Conservation (phyloP, 2,113 vertebrate genomes). For the Erythrolamprus reginae region DNA sequence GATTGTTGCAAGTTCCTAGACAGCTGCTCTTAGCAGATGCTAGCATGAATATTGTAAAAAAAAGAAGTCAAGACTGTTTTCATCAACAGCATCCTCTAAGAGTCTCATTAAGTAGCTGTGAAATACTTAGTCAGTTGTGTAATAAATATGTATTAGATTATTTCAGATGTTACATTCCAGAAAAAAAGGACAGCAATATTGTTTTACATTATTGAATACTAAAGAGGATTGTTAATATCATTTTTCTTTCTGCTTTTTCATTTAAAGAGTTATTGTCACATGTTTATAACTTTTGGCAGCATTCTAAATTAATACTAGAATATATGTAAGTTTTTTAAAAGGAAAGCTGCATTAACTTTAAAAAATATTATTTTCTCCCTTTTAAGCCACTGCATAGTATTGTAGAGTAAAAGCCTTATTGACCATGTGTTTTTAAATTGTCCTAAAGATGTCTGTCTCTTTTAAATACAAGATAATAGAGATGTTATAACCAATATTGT, state of each 20-base stretch:
- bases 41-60: neutral
- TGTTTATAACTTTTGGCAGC: conserved; percentile 66
- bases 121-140: neutral
- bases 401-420: conserved; percentile 23
- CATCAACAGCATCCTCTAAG: neutral
- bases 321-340: conserved; percentile 54
- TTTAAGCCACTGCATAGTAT: conserved; percentile 56
- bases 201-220: conserved; percentile 35
- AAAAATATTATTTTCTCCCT: conserved; percentile 62
- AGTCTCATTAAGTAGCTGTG: neutral
- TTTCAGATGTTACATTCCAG: neutral
- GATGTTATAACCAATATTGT: too few species aligned
- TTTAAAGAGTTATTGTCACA: conserved; percentile 60
- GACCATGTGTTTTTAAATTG: neutral
- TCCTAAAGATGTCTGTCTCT: too few species aligned
- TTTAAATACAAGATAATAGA: too few species aligned
- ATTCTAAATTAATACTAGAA: conserved; percentile 73
- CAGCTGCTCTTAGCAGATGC: neutral
- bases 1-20: neutral
- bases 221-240: neutral
- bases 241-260: conserved; percentile 39
- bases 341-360: conserved; percentile 63
- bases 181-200: neutral
- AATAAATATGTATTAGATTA: neutral
- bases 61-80: neutral